A percentile compares a stretch with the other conserved stretches of the same genome.
Conservation (phyloP, 2,888 invertebrate genomes). For the Pseudococcus viburni region DNA sequence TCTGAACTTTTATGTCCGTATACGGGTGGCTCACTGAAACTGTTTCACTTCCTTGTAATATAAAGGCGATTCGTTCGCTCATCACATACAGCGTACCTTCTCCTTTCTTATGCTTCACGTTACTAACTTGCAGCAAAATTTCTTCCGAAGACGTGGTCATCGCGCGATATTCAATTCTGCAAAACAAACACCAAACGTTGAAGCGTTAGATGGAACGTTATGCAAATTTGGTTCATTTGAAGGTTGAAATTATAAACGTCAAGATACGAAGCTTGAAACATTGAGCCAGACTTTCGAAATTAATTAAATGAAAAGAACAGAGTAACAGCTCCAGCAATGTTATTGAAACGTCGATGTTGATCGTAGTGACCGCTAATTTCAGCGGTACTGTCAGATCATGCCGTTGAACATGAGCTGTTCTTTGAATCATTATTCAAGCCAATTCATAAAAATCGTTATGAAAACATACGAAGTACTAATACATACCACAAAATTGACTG, state of each 20-base stretch:
- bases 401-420: not conserved
- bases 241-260: not conserved
- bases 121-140: constrained; percentile 90
- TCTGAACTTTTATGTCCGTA: constrained; percentile 97
- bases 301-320: not conserved
- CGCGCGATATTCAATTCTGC: not conserved
- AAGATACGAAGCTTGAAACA: not conserved
- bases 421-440: not conserved
- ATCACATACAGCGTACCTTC: constrained; percentile 96
- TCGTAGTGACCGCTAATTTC: not conserved
- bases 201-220: not conserved
- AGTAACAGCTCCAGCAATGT: not conserved
- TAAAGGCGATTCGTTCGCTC: constrained; percentile 96
- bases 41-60: constrained; percentile 92
- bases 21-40: constrained; percentile 94
- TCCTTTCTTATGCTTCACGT: constrained; percentile 95
- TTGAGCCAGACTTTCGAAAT: not conserved
- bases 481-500: not conserved
- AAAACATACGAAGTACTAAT: not conserved
- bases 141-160: constrained; percentile 86
- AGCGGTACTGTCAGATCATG: not conserved
- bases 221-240: not conserved
- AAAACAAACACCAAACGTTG: constrained; percentile 5
- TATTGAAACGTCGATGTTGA: not conserved
- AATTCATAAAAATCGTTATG: not conserved